These are phyloP conservation scores for Physocephala rufipes DNA, from an alignment of 2,888 invertebrate genomes.

Conservation along the genomic window DNA sequence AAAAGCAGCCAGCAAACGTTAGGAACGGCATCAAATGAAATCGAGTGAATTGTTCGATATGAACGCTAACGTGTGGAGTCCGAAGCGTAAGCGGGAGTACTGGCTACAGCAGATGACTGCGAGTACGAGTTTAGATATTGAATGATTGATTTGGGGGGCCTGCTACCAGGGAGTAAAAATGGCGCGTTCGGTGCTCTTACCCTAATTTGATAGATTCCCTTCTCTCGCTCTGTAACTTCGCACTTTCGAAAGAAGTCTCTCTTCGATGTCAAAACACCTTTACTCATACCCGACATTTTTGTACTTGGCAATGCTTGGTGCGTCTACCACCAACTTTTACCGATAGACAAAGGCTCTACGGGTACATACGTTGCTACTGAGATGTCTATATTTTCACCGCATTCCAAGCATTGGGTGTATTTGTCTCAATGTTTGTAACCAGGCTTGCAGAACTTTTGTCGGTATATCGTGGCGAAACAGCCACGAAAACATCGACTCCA, in stretches of 20 bases:
- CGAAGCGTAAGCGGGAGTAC: conserved; percentile 23
- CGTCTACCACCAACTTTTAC: too few relatives aligned
- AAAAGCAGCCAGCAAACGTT: conserved; percentile 9
- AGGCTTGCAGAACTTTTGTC: conserved; percentile 11
- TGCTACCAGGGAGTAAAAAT: neutral
- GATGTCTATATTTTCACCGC: conserved; percentile 31
- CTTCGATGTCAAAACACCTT: neutral
- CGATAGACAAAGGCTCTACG: neutral
- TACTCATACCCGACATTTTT: neutral
- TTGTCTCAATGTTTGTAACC: conserved; percentile 21
- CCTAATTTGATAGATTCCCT: too few relatives aligned
- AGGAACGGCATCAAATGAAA: conserved; percentile 26
- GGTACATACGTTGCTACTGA: conserved; percentile 16
- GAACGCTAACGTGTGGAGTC: too few relatives aligned
- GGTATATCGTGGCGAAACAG: neutral
- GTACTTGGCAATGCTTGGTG: neutral
- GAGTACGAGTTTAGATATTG: conserved; percentile 57
- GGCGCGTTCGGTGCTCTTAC: neutral
- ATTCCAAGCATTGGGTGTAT: conserved; percentile 11
- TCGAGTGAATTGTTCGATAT: conserved; percentile 15
- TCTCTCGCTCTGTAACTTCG: neutral
- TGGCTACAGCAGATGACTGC: conserved; percentile 37
- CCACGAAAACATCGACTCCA: too few relatives aligned
- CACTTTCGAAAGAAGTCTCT: neutral
- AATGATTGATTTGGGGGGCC: conserved; percentile 55